Evolutionary conservation across 1,140 invertebrate genomes (phyloP).

Genomic region (Rhyacophila brunnea): DNA sequence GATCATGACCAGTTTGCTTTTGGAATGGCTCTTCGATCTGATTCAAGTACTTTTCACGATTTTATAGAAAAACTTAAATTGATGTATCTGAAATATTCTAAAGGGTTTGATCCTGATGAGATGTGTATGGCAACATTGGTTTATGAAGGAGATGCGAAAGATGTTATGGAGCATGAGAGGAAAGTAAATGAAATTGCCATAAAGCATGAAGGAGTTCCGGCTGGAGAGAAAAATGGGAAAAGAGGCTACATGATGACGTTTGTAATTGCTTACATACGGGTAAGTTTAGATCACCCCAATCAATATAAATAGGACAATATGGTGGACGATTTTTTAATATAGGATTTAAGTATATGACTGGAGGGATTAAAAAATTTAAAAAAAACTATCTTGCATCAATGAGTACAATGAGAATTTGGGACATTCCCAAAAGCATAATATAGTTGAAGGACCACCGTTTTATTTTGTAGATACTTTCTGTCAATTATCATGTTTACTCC

Average conservation of each 20-base stretch:
- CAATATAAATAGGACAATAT: too few species aligned
- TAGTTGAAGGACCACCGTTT: too few species aligned
- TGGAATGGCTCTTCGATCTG: conserved; percentile 84
- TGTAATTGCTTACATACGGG: conserved; percentile 97
- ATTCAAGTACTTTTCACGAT: conserved; percentile 66
- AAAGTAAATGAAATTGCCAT: conserved; percentile 81
- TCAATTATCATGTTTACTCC: too few species aligned
- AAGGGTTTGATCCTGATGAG: conserved; percentile 79
- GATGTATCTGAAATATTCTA: conserved; percentile 87
- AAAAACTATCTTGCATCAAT: too few species aligned
- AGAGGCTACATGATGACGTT: conserved; percentile 95
- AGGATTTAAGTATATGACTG: too few species aligned
- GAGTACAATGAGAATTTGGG: too few species aligned
- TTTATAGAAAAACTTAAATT: conserved; percentile 83
- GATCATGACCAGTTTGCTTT: conserved; percentile 97
- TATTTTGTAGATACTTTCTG: too few species aligned
- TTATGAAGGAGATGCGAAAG: conserved; percentile 78
- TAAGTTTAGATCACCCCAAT: too few species aligned
- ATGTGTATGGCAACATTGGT: conserved; percentile 91
- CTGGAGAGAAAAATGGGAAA: conserved; percentile 90
- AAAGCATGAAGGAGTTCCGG: conserved; percentile 74
- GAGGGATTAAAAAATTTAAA: too few species aligned
- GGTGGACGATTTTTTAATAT: too few species aligned
- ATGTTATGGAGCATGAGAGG: conserved; percentile 77
- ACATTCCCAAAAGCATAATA: too few species aligned